phyloP scores from a whole-genome alignment of 2,113 vertebrate genomes.

The Casuarius casuarius region DNA sequence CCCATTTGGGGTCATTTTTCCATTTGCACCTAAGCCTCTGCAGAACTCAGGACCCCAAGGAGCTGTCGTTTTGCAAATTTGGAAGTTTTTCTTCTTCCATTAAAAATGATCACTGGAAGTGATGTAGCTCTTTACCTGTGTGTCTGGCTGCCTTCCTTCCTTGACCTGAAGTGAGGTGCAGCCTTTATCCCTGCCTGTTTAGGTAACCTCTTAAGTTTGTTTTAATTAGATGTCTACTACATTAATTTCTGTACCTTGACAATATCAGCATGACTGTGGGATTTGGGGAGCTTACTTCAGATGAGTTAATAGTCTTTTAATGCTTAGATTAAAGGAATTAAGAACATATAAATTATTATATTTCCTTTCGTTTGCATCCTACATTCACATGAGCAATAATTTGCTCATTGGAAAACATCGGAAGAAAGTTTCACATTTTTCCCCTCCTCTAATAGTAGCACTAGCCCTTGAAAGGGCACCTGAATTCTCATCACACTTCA shows the following conservation, averaged over 20 bases:
- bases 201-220: neutral
- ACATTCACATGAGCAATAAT: neutral
- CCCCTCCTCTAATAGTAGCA: neutral
- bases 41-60: neutral
- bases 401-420: neutral
- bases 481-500: neutral
- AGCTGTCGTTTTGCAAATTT: neutral
- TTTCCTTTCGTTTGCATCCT: neutral
- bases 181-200: neutral
- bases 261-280: neutral
- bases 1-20: neutral
- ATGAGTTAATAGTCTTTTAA: neutral
- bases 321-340: neutral
- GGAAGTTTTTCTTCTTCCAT: neutral
- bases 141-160: neutral
- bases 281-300: neutral
- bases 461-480: neutral
- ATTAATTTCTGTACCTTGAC: neutral
- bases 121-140: neutral
- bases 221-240: neutral
- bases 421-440: neutral
- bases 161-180: neutral
- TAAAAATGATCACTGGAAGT: neutral
- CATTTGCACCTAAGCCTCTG: neutral
- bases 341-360: neutral